These are phyloP conservation scores for Brachionus asplanchnoidis DNA, from an alignment of 1,140 invertebrate genomes.

Conservation along the genomic window DNA sequence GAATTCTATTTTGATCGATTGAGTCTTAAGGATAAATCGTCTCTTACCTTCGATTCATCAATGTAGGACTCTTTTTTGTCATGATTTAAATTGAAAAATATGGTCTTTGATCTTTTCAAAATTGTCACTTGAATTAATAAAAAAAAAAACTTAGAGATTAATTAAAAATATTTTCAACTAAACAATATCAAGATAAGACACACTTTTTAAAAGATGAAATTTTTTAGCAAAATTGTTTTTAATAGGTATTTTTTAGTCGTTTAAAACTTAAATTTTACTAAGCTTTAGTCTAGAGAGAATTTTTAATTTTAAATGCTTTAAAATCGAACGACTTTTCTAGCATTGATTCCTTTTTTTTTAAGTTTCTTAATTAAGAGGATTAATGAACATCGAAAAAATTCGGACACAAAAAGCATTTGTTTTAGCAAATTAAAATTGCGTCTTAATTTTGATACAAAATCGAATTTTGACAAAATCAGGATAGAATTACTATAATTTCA, in stretches of 20 bases:
- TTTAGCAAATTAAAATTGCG: slow-evolving; percentile 7
- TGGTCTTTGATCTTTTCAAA: slow-evolving; percentile 17
- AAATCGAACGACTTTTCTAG: neutral
- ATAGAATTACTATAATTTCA: neutral
- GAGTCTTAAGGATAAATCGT: neutral
- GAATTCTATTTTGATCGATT: slow-evolving; percentile 7
- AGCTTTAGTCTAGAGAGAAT: neutral
- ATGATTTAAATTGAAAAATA: slow-evolving; percentile 4
- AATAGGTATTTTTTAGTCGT: neutral
- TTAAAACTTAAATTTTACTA: neutral
- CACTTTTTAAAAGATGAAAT: neutral
- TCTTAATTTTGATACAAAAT: neutral
- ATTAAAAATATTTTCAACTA: neutral
- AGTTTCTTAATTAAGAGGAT: neutral
- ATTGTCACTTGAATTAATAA: slow-evolving; percentile 23
- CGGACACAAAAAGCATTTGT: neutral
- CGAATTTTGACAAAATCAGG: neutral
- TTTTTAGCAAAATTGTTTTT: neutral
- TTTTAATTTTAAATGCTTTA: neutral
- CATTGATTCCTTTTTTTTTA: neutral
- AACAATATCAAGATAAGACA: neutral
- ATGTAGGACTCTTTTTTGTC: neutral
- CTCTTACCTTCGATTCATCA: slow-evolving; percentile 23
- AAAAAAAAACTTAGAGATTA: slow-evolving; percentile 13
- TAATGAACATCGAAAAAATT: neutral